Evolutionary conservation across 2,797 vertebrate species (phyloP).

Genomic region (Chelidonichthys spinosus): DNA sequence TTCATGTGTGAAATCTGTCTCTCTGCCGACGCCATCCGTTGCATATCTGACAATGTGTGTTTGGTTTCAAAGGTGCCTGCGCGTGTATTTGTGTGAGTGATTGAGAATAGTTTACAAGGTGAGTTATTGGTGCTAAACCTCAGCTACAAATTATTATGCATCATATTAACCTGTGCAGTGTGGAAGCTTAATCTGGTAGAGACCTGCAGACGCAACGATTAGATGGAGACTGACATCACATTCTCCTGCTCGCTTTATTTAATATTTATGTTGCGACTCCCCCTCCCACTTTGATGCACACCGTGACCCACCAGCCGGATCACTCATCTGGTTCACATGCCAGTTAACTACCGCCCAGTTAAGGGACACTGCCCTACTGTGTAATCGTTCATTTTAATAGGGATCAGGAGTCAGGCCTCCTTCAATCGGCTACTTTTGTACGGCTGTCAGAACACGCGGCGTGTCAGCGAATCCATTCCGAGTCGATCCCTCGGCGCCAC

Average conservation of each 20-base stretch:
- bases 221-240: slow-evolving; percentile 7
- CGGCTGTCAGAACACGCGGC: slow-evolving; percentile 19
- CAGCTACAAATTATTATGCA: slow-evolving; percentile 2
- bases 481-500: slow-evolving; percentile 24
- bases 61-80: background rate
- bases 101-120: background rate
- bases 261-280: slow-evolving; percentile 48
- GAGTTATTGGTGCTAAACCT: background rate
- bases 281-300: slow-evolving; percentile 18
- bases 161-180: background rate
- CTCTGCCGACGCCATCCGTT: slow-evolving; percentile 4
- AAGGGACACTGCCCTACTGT: slow-evolving; percentile 25
- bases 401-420: slow-evolving; percentile 43
- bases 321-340: slow-evolving; percentile 46
- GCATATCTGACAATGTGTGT: background rate
- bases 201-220: slow-evolving; percentile 2
- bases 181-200: background rate
- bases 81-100: background rate
- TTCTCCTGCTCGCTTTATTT: slow-evolving; percentile 28
- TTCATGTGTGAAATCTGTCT: slow-evolving; percentile 27
- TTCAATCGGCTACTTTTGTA: slow-evolving; percentile 39
- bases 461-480: slow-evolving; percentile 27
- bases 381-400: slow-evolving; percentile 59
- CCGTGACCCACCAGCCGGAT: slow-evolving; percentile 24
- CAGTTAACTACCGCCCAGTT: slow-evolving; percentile 35